Base-by-base conservation (phyloP, 2,888 invertebrate genomes). In the Synergus japonicus region DNA sequence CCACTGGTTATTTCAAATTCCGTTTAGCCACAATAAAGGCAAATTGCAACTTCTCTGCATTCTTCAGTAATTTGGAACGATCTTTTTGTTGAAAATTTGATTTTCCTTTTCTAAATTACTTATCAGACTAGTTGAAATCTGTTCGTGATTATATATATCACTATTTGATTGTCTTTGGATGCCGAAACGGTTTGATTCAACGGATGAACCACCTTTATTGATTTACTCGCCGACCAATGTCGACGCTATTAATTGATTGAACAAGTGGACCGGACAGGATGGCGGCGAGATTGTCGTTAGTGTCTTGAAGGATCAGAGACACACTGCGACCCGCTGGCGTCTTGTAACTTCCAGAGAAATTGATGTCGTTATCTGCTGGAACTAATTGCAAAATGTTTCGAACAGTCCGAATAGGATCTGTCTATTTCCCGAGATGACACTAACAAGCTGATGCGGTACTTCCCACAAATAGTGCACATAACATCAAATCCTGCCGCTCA, bases 341-440 rank as follows among this genome's bases (percentile, higher is more conserved):
- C 69, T 69, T 69, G 49, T 49, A 69, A 69, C 69, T 69, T 69
- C 49, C 46, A 49, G 69, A 69, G 69, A 69, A 69, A 69, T 67
- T 67, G 67, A 67, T 69, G 69, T 69, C 69, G 69, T 69, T 69
- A 69, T 69, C 44, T 15, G 18, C 29, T 9, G 49, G 22, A 69
- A 69, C 69, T 69, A 69, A 69, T 69, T 69, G 69, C 69, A 69
- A 49, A 69, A 69, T 69, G 69, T 69, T 69, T 69, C 22, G 49
- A 46, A 69, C 69, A 49, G 69, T 65, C 65, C 41, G 65, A 65
- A 65, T 65, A 37, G 65, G 37, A 49, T 44, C 69, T 29, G 69
- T 69, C 69, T 8, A 49, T 69, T 69, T 9, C 49, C 13, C 15
- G 15, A 69, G 49, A 69, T 49, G 46, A 69, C 69, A 69, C 46